Base-by-base conservation (phyloP, 2,888 invertebrate species). In the Nemapogon koenigi region DNA sequence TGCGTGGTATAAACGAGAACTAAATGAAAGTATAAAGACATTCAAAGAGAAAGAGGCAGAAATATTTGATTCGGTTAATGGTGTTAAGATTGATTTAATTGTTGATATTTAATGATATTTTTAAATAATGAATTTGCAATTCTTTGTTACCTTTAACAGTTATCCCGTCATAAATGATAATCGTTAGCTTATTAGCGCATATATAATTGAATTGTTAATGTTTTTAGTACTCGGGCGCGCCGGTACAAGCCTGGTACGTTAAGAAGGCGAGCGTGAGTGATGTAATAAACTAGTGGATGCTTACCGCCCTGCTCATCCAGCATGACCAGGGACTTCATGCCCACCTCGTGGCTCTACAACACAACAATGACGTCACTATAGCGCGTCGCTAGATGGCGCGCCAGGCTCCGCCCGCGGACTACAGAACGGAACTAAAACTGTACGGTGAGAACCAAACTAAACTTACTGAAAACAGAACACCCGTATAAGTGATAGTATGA, bases 231-330 rank as follows among this genome's bases (percentile, higher is more conserved):
- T n/a, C n/a, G n/a, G n/a, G n/a, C n/a, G n/a, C n/a, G n/a, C n/a
- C n/a, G n/a, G n/a, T n/a, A n/a, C n/a, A n/a, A n/a, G n/a, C n/a
- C n/a, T n/a, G n/a, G n/a, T n/a, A n/a, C n/a, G n/a, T n/a, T n/a
- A n/a, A n/a, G n/a, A n/a, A n/a, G n/a, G n/a, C n/a, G 60, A 44
- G 63, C 67, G 66, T 70, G 72, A 63, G 64, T 73, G 72, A 73
- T 73, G 72, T 62, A 67, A 61, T 73, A 58, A 70, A 64, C 76
- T 78, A 76, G 73, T 79, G 80, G 81, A 86, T 87, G 87, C 94
- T 94, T 93, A 97, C 96, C 96, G 91, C 97, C 97, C 91, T 97
- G 97, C 86, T 97, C 97, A 88, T 97, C 97, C 90, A 97, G 90
- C 90, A 96, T 96, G 83, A 97, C 97, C 86, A 97, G 91, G 84